Evolutionary conservation across 2,888 invertebrate genomes (phyloP), one percentile per base, ranked within the genome.

Genomic region (Drosophila mettleri): DNA sequence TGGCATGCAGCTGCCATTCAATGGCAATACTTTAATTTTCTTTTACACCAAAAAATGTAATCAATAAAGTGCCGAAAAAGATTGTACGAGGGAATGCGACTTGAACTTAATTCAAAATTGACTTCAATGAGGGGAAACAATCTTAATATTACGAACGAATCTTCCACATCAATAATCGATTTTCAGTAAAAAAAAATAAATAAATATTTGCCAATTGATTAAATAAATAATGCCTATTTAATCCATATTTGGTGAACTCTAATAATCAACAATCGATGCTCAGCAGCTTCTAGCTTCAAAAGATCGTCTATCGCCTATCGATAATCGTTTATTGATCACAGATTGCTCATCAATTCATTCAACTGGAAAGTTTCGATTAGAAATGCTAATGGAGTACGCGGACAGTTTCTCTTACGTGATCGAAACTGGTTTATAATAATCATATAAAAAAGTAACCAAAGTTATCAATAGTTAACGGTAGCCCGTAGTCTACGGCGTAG

Each of bases 1-100:
- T 81, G 87, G 65, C 64, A 81, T 87, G 85, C 81, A 69, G 66
- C 51, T 58, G 46, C 62, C 82, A 70, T 74, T 66, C 87, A 68
- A 74, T 86, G 85, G 67, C 82, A 79, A 57, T 51, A 46, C 52
- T 65, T 70, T 70, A 67, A 76, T 88, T 82, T 80, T 78, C 68
- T 48, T 86, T 87, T 63, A 64, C 71, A 70, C 33, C 51, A 45
- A 45, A 45, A 74, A 43, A 65, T 39, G 49, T 70, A 31, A 63
- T 24, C 52, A 41, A 54, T 43, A 7, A 36, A 18, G 51, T 16
- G 39, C 33, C 41, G 20, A 39, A 57, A 46, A 18, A 57, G 24
- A 63, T 33, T 16, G 39, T 34, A 22, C 29, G 18, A 3, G 18
- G 52, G n/a, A 33, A 29, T 20, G 31, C 16, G 33, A 18, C 33